phyloP scores from a whole-genome alignment of 2,113 vertebrate genomes.

The Fregetta grallaria region DNA sequence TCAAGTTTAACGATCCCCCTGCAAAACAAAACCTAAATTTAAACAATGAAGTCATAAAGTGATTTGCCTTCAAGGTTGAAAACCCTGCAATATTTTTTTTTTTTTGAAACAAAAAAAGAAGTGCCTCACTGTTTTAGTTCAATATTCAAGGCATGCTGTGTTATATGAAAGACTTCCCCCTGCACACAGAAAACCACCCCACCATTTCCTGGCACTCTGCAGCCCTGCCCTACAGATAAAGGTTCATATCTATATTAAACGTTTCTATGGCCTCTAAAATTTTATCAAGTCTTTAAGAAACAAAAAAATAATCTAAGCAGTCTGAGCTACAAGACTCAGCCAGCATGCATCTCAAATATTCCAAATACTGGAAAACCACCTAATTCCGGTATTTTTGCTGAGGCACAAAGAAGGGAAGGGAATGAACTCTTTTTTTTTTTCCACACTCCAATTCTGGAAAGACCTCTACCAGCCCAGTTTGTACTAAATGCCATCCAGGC shows the following conservation, averaged over 20 bases:
- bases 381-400: not conserved
- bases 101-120: not conserved
- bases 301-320: not conserved
- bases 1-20: conserved; percentile 61
- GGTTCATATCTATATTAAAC: not conserved
- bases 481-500: not conserved
- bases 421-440: not conserved
- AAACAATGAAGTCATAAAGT: conserved; percentile 76
- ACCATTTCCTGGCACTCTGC: not conserved
- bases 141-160: not conserved
- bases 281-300: not conserved
- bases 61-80: conserved; percentile 69
- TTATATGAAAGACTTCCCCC: not conserved
- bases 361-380: not conserved
- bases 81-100: conserved; percentile 26
- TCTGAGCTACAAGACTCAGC: not conserved
- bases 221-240: not conserved
- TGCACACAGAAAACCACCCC: not conserved
- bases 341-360: not conserved
- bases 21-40: conserved; percentile 76
- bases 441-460: not conserved
- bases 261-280: not conserved
- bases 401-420: not conserved
- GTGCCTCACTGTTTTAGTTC: not conserved
- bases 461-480: not conserved